A percentile compares a stretch with the other conserved stretches of the same genome.
Evolutionary conservation across 2,797 vertebrate species (phyloP).

Genomic region (Notolepis coatsorum): DNA sequence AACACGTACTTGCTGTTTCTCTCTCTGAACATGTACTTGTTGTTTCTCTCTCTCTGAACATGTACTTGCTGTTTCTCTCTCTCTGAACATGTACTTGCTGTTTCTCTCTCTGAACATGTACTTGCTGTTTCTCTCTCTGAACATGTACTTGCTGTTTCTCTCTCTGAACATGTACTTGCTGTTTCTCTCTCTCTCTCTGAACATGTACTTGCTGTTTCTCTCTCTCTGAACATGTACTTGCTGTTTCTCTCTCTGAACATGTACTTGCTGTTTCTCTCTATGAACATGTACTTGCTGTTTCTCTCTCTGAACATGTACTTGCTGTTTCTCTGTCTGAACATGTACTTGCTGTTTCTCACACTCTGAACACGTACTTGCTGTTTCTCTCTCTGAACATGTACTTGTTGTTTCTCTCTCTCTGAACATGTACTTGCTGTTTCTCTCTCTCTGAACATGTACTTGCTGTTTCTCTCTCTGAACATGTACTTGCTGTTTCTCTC

Average conservation of each 20-base stretch:
- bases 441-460: background rate
- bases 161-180: no score
- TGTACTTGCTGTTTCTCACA: conserved; percentile 4
- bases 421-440: background rate
- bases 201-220: background rate
- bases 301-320: background rate
- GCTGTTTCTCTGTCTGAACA: background rate
- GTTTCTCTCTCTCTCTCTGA: background rate
- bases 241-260: background rate
- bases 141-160: background rate
- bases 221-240: no score
- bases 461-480: no score
- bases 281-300: no score
- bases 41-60: background rate
- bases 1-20: background rate
- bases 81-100: background rate
- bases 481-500: no score
- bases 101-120: no score
- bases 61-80: background rate
- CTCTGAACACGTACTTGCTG: background rate
- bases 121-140: conserved; percentile 3
- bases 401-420: background rate
- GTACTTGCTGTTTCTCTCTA: background rate
- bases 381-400: no score
- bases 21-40: no score